Evolutionary conservation across 2,797 vertebrate species (phyloP), one percentile per base, ranked within the genome.

Genomic region (Centroberyx gerrardi): DNA sequence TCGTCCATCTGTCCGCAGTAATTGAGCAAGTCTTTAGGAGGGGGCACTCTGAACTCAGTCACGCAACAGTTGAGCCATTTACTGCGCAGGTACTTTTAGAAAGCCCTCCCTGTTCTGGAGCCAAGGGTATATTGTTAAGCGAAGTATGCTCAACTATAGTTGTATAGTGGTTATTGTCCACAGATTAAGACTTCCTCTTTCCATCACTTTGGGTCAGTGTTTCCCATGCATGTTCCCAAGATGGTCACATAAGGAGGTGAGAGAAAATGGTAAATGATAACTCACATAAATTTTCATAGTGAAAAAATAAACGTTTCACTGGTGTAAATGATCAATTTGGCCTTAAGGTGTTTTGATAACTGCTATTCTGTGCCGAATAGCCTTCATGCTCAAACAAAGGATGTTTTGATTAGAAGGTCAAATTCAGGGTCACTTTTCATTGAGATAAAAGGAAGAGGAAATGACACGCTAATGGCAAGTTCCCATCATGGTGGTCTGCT

Each of bases 331-430:
- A 96, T 95, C 93, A 90, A 92, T 88, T 84, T 84, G 90, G 62
- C 38, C 90, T 76, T 22, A 4, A 71, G 90, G 90, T 90, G 89
- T 92, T 94, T 95, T 96, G 94, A 95, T 95, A 96, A 95, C 92
- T 87, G 88, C 88, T 78, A 76, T 76, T 81, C 53, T 92, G 89
- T 93, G 88, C 89, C 93, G 91, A 94, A 93, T 91, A 87, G 92
- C 90, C 92, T 96, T 92, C 36, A 87, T 94, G 93, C 93, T 89
- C 90, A 95, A 94, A 96, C 94, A 96, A 94, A 96, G 94, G 91
- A 94, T 95, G 95, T 96, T 96, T 96, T 96, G 94, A 97, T 95
- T 95, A 93, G 91, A 93, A 94, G 93, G 93, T 96, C 93, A 94
- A 83, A 84, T 80, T 81, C 84, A 85, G 87, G 94, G 94, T 95